Base-by-base conservation (phyloP, 2,888 invertebrate species). In the Cryptosula pallasiana region DNA sequence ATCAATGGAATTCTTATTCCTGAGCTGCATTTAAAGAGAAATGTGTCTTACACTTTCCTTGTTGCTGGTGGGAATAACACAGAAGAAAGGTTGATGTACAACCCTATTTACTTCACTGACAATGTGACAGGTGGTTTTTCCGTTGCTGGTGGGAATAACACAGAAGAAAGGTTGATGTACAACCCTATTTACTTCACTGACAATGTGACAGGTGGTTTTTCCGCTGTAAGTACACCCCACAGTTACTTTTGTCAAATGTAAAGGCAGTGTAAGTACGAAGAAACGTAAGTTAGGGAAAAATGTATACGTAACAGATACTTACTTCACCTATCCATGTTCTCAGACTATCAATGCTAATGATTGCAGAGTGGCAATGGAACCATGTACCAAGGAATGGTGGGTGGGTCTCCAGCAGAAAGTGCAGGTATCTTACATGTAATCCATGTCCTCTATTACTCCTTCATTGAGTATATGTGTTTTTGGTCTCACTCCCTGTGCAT, bases 121-220 rank as follows among this genome's bases (percentile, higher is more conserved):
- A 93, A 91, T 1, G 86, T 89, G 0, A 92, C 93, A 82, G 95
- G 95, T 34, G 95, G 94, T 0, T 57, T n/a, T n/a, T n/a, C n/a
- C n/a, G n/a, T n/a, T n/a, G n/a, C n/a, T n/a, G n/a, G n/a, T n/a
- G n/a, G n/a, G n/a, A n/a, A n/a, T n/a, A n/a, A n/a, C n/a, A n/a
- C 89, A 71, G 89, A 90, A 35, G 91, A 92, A 83, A 91, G 92
- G 0, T 92, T 92, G 27, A 90, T 89, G 76, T 95, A 92, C 85
- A 94, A 95, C 86, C 95, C 95, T 16, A 90, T 95, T 82, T 95
- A 95, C 86, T 94, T 95, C 79, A 93, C 93, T 55, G 91, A 91
- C 82, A 93, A 91, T 1, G 86, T 89, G 0, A 92, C 93, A 82
- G 95, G 95, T 34, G n/a, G n/a, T n/a, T n/a, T n/a, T n/a, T n/a